phyloP scores from a whole-genome alignment of 2,797 vertebrate species.

The Sebastes goodei region DNA sequence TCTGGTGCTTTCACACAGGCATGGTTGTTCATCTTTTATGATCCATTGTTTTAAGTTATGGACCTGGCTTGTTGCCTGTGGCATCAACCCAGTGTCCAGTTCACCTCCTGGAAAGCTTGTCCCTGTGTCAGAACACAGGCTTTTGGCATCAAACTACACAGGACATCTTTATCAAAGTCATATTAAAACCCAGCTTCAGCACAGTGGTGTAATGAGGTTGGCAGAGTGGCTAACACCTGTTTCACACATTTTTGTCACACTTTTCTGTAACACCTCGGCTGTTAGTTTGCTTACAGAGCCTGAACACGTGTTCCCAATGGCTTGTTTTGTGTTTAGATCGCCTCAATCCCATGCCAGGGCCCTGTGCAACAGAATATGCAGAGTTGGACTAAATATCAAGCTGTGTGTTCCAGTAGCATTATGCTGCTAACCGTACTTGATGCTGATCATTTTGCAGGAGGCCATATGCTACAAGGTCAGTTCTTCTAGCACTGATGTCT shows the following conservation, averaged over 20 bases:
- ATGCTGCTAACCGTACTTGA: slow-evolving; percentile 1
- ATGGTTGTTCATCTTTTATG: not conserved
- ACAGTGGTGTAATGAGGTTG: not conserved
- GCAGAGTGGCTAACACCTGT: slow-evolving; percentile 19
- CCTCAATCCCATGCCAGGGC: not conserved
- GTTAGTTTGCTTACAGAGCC: not conserved
- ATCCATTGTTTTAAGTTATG: not conserved
- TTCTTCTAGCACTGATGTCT: slow-evolving; percentile 35
- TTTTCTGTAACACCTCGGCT: not conserved
- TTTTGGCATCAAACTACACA: not conserved
- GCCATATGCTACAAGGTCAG: slow-evolving; percentile 61
- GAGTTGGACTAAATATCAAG: not conserved
- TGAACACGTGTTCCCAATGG: not conserved
- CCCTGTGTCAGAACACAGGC: not conserved
- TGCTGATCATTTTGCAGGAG: slow-evolving; percentile 22
- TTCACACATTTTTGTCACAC: slow-evolving; percentile 30
- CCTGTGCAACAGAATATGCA: not conserved
- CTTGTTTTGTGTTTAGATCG: not conserved
- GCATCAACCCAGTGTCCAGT: not conserved
- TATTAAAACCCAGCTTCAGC: not conserved
- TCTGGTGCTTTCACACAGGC: not conserved
- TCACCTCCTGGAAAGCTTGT: not conserved
- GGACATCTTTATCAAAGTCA: not conserved
- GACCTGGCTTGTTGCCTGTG: not conserved
- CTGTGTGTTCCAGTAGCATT: not conserved